Conservation (phyloP, 2,113 vertebrate genomes). For the Peromyscus polionotus region DNA sequence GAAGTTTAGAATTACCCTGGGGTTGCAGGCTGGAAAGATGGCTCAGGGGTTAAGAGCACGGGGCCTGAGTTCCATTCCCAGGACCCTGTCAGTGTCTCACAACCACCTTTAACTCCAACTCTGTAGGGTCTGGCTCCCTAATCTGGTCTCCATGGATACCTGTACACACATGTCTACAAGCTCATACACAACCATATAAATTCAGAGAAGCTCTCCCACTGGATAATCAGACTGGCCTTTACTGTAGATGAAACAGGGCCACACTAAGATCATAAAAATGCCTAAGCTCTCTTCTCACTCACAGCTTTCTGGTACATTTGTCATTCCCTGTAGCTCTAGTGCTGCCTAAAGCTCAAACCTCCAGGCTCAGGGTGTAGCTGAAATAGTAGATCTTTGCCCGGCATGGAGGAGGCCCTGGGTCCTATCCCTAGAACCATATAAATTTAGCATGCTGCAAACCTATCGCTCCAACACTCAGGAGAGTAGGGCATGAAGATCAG, state of each 20-base stretch:
- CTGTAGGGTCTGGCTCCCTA: neutral
- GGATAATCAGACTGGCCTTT: neutral
- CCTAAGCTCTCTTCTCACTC: neutral
- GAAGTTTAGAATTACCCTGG: neutral
- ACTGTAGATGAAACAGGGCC: neutral
- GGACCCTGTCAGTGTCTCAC: neutral
- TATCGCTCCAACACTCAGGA: too few species aligned
- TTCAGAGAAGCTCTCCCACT: neutral
- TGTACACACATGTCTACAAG: neutral
- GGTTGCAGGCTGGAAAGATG: neutral
- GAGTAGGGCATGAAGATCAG: neutral
- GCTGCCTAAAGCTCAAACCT: neutral
- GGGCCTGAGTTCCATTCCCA: neutral
- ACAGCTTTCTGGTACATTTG: neutral
- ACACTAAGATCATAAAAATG: neutral
- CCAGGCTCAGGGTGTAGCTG: neutral
- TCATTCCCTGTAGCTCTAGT: neutral
- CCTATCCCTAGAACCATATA: too few species aligned
- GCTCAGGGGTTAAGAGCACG: neutral
- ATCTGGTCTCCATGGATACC: neutral
- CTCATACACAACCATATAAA: neutral
- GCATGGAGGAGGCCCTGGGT: neutral
- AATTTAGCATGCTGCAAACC: neutral
- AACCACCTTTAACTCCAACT: neutral
- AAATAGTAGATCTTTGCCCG: rapidly evolving